Percentiles rank a stretch among this genome's conserved stretches.
phyloP scores from a whole-genome alignment of 2,888 invertebrate species.

The Pseudoips prasinana region DNA sequence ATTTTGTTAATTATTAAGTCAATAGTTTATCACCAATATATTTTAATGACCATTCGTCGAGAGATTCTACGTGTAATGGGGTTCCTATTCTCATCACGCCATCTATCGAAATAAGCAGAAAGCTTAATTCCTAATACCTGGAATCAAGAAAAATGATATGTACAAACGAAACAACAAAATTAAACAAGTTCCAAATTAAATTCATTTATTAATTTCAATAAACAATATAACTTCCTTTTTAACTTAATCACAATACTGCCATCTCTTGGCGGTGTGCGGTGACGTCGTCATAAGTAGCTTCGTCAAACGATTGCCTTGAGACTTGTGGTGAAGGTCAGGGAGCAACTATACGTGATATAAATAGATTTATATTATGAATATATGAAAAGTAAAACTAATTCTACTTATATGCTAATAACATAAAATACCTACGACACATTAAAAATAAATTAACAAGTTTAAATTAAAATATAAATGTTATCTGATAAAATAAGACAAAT shows the following conservation, averaged over 20 bases:
- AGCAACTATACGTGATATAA: conserved; percentile 11
- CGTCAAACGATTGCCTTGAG: not conserved
- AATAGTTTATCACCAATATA: too few species aligned
- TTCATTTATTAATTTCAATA: too few species aligned
- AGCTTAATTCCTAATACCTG: not conserved
- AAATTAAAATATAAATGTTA: conserved; percentile 8
- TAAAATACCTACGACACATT: too few species aligned
- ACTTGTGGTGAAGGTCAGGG: conserved; percentile 8
- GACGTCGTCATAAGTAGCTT: conserved; percentile 4
- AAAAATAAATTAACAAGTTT: too few species aligned
- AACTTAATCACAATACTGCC: conserved; percentile 14
- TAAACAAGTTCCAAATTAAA: too few species aligned
- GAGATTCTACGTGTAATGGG: conserved; percentile 1
- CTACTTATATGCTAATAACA: too few species aligned
- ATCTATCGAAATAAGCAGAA: conserved; percentile 15
- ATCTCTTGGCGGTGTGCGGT: conserved; percentile 20
- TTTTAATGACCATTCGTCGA: too few species aligned
- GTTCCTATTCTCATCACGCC: conserved; percentile 11
- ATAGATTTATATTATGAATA: conserved; percentile 3
- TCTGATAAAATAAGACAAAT: conserved; percentile 34
- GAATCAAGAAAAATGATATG: too few species aligned
- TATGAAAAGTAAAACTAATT: too few species aligned
- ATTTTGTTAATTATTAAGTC: too few species aligned
- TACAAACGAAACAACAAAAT: too few species aligned
- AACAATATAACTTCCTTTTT: too few species aligned